These are phyloP conservation scores for Conomelus anceps DNA, from an alignment of 2,888 invertebrate genomes.

Conservation along the genomic window DNA sequence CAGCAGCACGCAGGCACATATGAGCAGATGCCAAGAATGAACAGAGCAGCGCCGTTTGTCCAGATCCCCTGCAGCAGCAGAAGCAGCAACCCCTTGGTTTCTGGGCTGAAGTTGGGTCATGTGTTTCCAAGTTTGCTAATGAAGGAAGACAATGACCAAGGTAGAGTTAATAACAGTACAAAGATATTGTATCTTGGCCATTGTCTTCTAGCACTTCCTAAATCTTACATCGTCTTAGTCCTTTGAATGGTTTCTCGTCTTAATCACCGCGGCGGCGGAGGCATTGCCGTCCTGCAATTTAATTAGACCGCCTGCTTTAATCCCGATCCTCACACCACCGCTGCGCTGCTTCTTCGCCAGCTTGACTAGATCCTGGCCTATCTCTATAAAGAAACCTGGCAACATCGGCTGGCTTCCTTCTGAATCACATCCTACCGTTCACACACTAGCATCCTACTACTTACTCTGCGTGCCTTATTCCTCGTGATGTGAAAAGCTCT, in stretches of 20 bases:
- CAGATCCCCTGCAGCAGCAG: background rate
- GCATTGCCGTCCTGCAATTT: background rate
- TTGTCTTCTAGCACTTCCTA: constrained; percentile 23
- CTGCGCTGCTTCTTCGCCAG: too few species aligned
- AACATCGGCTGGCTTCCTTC: too few species aligned
- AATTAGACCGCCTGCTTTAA: constrained; percentile 9
- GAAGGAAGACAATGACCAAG: constrained; percentile 23
- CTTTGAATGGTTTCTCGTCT: constrained; percentile 12
- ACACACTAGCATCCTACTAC: too few species aligned
- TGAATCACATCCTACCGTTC: too few species aligned
- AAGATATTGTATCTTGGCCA: constrained; percentile 22
- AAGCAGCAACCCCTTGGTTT: background rate
- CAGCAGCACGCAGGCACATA: too few species aligned
- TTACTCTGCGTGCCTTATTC: too few species aligned
- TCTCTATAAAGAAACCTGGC: too few species aligned
- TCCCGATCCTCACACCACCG: background rate
- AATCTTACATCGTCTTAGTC: constrained; percentile 20
- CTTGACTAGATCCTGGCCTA: too few species aligned
- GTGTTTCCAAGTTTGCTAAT: constrained; percentile 8
- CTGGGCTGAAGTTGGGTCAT: background rate
- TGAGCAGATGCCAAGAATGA: too few species aligned
- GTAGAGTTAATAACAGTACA: constrained; percentile 22
- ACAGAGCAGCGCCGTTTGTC: too few species aligned
- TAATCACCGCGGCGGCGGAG: background rate
- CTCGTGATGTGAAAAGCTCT: too few species aligned